phyloP scores from a whole-genome alignment of 2,888 invertebrate genomes.

The Tupiocoris notatus region DNA sequence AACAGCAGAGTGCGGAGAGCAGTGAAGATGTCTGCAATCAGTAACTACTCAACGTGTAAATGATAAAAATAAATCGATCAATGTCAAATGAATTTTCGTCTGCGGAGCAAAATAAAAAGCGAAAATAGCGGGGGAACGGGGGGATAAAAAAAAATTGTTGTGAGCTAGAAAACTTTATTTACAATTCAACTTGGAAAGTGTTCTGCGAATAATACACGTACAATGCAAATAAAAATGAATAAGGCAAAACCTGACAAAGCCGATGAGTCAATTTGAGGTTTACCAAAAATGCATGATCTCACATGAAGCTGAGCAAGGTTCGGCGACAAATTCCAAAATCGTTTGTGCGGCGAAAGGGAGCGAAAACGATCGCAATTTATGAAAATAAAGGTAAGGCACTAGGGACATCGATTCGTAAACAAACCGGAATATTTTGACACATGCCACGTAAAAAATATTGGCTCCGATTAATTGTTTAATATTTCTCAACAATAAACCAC shows the following conservation, averaged over 20 bases:
- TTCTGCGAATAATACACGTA: neutral
- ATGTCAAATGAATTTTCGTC: too few relatives aligned
- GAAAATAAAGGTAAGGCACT: neutral
- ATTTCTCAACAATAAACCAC: neutral
- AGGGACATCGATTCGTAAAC: neutral
- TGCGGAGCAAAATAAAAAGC: too few relatives aligned
- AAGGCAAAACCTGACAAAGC: neutral
- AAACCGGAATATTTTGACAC: neutral
- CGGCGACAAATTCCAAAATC: neutral
- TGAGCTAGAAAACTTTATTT: constrained; percentile 36
- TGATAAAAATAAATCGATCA: too few relatives aligned
- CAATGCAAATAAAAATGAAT: neutral
- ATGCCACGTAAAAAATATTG: neutral
- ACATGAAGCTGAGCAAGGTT: neutral
- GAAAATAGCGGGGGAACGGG: too few relatives aligned
- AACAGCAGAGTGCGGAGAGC: too few relatives aligned
- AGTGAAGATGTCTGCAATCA: too few relatives aligned
- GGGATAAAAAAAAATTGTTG: constrained; percentile 14
- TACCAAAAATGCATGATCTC: neutral
- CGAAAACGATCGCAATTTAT: neutral
- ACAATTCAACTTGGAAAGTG: constrained; percentile 22
- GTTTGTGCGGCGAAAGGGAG: neutral
- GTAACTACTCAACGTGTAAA: too few relatives aligned
- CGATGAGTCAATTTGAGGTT: neutral
- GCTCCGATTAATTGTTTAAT: neutral